Evolutionary conservation across 2,113 vertebrate genomes (phyloP).

Genomic region (Emydocephalus ijimae): DNA sequence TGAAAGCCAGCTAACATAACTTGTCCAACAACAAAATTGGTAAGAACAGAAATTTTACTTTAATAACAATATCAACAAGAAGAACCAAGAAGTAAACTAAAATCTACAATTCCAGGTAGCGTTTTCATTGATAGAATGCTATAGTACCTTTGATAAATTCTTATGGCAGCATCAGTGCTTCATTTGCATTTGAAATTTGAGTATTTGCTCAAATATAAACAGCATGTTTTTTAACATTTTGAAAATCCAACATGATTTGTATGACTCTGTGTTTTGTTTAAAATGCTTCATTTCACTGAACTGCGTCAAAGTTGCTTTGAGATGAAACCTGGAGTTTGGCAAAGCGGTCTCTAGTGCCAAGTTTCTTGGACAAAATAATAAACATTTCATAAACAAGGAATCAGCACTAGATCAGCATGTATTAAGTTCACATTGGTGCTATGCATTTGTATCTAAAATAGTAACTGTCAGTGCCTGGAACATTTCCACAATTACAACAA

Average conservation of each 20-base stretch:
- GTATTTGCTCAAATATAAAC: neutral
- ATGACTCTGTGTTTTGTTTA: neutral
- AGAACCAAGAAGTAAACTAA: neutral
- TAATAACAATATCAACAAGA: neutral
- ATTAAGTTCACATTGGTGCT: slow-evolving; percentile 4
- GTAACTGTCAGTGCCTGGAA: slow-evolving; percentile 40
- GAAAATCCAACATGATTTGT: neutral
- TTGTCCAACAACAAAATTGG: neutral
- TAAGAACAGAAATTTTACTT: neutral
- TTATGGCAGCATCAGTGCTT: neutral
- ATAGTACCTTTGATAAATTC: neutral
- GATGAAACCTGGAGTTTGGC: neutral
- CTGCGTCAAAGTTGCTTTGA: neutral
- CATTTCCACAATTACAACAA: slow-evolving; percentile 47
- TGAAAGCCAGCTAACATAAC: neutral
- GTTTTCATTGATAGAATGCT: neutral
- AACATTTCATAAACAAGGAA: neutral
- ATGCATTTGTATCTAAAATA: neutral
- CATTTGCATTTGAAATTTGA: neutral
- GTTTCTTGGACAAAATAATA: neutral
- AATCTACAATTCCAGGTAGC: neutral
- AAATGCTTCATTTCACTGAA: neutral
- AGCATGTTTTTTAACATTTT: neutral
- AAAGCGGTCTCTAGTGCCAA: neutral
- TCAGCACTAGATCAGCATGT: neutral